These are phyloP conservation scores for Hermaeophaga mercurialis DNA, from an alignment of 2,888 invertebrate genomes.

Conservation along the genomic window DNA sequence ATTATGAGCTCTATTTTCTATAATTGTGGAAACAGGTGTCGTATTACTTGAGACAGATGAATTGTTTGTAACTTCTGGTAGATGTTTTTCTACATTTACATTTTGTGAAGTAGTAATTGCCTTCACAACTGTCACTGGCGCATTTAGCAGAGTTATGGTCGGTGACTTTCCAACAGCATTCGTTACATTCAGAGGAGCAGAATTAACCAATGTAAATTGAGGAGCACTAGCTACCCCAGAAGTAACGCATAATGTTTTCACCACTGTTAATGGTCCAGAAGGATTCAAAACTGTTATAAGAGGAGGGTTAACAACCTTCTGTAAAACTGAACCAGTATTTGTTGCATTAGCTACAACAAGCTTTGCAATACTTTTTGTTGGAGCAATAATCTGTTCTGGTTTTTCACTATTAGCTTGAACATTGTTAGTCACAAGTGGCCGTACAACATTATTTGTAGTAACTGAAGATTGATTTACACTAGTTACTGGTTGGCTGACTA, in stretches of 20 bases:
- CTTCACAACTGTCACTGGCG: constrained; percentile 54
- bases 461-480: constrained; percentile 29
- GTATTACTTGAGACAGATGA: constrained; percentile 18
- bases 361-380: constrained; percentile 44
- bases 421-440: constrained; percentile 23
- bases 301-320: constrained; percentile 50
- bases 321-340: constrained; percentile 40
- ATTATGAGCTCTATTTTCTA: constrained; percentile 53
- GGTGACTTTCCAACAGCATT: constrained; percentile 50
- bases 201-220: constrained; percentile 54
- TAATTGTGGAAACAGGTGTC: constrained; percentile 39
- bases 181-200: constrained; percentile 49
- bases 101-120: constrained; percentile 39
- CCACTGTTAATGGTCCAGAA: constrained; percentile 54
- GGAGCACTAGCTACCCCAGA: constrained; percentile 50
- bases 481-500: constrained; percentile 13
- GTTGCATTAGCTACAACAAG: constrained; percentile 45
- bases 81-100: constrained; percentile 20
- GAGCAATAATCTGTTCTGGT: constrained; percentile 17
- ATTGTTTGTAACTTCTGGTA: constrained; percentile 24
- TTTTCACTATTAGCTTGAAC: constrained; percentile 26
- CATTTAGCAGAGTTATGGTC: constrained; percentile 54
- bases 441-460: constrained; percentile 27
- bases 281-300: constrained; percentile 56
- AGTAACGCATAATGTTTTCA: constrained; percentile 54